A percentile compares a stretch with the other conserved stretches of the same genome.
These are phyloP conservation scores for Clarias macrocephalus DNA, from an alignment of 2,113 vertebrate species.

Conservation along the genomic window DNA sequence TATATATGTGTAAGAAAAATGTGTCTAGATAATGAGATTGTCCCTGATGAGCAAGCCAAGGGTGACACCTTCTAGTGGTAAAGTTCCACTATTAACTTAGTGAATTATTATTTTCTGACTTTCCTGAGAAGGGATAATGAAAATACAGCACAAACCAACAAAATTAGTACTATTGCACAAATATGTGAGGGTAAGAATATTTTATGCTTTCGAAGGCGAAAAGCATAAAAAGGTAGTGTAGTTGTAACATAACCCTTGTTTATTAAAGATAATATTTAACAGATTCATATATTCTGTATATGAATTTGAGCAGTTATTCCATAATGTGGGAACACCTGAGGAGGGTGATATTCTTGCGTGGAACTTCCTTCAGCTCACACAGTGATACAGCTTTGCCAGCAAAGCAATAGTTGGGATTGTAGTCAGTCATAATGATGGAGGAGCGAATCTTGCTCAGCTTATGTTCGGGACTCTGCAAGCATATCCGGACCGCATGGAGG, in stretches of 20 bases:
- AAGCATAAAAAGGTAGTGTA: neutral
- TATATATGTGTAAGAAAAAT: no score
- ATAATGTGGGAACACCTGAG: slow-evolving; percentile 73
- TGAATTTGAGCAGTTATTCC: neutral
- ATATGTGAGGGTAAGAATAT: neutral
- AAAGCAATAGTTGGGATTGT: slow-evolving; percentile 93
- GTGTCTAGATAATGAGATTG: no score
- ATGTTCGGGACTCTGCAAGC: slow-evolving; percentile 83
- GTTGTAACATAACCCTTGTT: neutral
- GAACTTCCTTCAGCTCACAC: slow-evolving; percentile 85
- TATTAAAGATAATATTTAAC: neutral
- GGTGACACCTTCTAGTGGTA: neutral
- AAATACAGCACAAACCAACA: neutral
- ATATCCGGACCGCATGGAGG: slow-evolving; percentile 74
- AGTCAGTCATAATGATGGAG: slow-evolving; percentile 88
- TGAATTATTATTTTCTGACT: neutral
- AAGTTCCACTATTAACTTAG: neutral
- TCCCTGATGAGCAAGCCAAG: no score
- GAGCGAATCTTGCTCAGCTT: slow-evolving; percentile 88
- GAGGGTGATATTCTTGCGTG: slow-evolving; percentile 86
- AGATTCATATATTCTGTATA: neutral
- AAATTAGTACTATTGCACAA: neutral
- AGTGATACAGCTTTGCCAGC: slow-evolving; percentile 80
- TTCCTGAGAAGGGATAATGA: neutral
- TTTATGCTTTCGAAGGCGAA: neutral